Evolutionary conservation across 2,888 invertebrate species (phyloP).

Genomic region (Drosophila nr. fundita): DNA sequence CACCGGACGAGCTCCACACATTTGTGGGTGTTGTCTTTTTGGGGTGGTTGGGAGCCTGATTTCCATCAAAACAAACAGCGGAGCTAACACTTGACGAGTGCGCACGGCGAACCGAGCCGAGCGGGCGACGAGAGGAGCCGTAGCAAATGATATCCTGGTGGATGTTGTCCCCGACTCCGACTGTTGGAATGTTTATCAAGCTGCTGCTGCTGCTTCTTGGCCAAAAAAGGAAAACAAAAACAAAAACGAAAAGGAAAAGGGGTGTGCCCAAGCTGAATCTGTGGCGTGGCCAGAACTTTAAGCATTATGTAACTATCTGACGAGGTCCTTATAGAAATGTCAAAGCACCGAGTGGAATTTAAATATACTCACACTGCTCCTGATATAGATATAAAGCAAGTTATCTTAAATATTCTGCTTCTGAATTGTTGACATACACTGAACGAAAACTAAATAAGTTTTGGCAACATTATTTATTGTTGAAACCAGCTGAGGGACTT

Average conservation of each 20-base stretch:
- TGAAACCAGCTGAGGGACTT: background rate
- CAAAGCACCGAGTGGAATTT: background rate
- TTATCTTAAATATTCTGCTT: conserved; percentile 5
- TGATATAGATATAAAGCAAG: conserved; percentile 6
- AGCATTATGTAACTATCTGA: conserved; percentile 37
- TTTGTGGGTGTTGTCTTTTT: conserved; percentile 52
- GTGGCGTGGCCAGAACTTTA: conserved; percentile 22
- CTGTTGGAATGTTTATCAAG: conserved; percentile 37
- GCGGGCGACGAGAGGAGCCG: background rate
- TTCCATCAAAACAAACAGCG: conserved; percentile 73
- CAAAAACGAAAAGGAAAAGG: conserved; percentile 13
- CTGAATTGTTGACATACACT: background rate
- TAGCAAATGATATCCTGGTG: conserved; percentile 44
- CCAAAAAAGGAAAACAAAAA: conserved; percentile 12
- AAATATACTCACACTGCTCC: background rate
- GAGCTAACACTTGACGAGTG: conserved; percentile 61
- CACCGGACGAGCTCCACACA: conserved; percentile 28
- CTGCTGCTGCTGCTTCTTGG: conserved; percentile 1
- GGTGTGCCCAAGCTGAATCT: conserved; percentile 31
- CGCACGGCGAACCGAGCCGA: conserved; percentile 18
- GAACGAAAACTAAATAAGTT: background rate
- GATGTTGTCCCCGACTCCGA: conserved; percentile 19
- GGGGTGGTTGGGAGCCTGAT: conserved; percentile 19
- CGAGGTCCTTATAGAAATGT: conserved; percentile 6
- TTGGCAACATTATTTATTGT: background rate